These are phyloP conservation scores for Drosophila melanosoma DNA, from an alignment of 2,888 invertebrate genomes.

Conservation along the genomic window DNA sequence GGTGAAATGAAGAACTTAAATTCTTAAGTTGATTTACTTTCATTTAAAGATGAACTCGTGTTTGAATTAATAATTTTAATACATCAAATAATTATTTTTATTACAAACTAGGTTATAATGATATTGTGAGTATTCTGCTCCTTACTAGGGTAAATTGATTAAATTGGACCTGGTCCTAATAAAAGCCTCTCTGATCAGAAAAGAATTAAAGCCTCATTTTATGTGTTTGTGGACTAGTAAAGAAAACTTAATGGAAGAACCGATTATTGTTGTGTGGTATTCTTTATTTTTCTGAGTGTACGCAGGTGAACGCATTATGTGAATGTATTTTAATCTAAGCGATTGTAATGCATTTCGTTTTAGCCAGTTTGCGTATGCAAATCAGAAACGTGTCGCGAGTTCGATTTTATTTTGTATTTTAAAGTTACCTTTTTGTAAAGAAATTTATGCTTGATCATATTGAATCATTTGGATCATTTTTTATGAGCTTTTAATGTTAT, in stretches of 20 bases:
- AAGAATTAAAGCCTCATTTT: background rate
- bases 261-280: background rate
- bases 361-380: constrained; percentile 61
- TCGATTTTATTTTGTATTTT: constrained; percentile 28
- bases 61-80: background rate
- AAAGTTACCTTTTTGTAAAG: constrained; percentile 26
- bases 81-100: background rate
- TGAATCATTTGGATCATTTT: constrained; percentile 35
- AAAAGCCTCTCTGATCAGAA: background rate
- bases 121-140: too few relatives aligned
- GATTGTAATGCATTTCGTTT: constrained; percentile 58
- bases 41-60: background rate
- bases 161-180: background rate
- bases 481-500: constrained; percentile 68
- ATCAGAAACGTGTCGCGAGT: constrained; percentile 43
- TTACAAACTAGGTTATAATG: too few relatives aligned
- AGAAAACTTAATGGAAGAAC: background rate
- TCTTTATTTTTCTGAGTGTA: constrained; percentile 13
- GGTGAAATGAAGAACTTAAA: background rate
- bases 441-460: constrained; percentile 26
- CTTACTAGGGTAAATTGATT: too few relatives aligned
- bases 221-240: background rate
- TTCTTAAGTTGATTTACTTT: background rate
- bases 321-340: constrained; percentile 44
- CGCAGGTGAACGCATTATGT: constrained; percentile 14